Evolutionary conservation across 1,140 invertebrate species (phyloP), one percentile per base, ranked within the genome.

Genomic region (Bicyclus anynana): DNA sequence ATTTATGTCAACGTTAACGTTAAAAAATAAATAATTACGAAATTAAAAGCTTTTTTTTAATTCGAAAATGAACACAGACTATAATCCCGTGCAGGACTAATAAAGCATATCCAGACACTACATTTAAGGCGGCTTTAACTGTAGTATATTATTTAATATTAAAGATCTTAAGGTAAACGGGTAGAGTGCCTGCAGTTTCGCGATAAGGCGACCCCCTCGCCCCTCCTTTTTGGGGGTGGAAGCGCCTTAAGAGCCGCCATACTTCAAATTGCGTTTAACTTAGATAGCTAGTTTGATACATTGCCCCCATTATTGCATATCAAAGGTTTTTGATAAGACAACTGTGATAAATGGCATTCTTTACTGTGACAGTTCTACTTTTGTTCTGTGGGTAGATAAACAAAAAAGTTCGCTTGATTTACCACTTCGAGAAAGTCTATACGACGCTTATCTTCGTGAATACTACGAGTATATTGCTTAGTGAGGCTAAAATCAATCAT

Each of bases 101-200:
- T 84, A 80, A 82, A 83, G 62, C 74, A 80, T 72, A 50, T 63
- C 55, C 60, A 40, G 47, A 65, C 56, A 72, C 56, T 75, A 75
- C 56, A 68, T 77, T 76, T 71, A 76, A 76, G 67, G 59, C 65
- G 68, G 73, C 75, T 80, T 80, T 81, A 83, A 84, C 70, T 85
- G 79, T 79, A 81, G 68, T 87, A 83, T 84, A 82, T 88, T 88
- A 82, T 86, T 86, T 85, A 85, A 88, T 88, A 88, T 86, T 88
- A 88, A 86, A 85, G 77, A 88, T 88, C 80, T 85, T 84, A 86
- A 88, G 85, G 83, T 88, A 83, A 86, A 75, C 79, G 78, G 77
- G 84, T 65, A 73, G 67, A 77, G 77, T 69, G 85, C 74, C 83
- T 88, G 83, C 85, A 86, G 66, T 81, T 77, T 69, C 68, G 79